Evolutionary conservation across 2,113 vertebrate species (phyloP), one percentile per base, ranked within the genome.

Genomic region (Heliornis fulica): DNA sequence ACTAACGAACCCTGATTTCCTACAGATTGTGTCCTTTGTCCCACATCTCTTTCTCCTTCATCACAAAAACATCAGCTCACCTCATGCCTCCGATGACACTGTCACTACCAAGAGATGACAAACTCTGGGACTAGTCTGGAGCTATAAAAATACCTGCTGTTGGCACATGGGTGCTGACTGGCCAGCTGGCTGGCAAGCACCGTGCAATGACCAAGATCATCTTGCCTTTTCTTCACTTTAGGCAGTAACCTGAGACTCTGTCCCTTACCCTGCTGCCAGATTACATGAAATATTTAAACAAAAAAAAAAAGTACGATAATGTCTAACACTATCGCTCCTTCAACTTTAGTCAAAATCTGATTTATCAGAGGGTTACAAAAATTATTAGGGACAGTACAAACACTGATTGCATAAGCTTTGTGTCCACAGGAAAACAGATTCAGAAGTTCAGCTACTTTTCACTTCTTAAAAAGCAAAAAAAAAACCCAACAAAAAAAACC

Each of bases 401-500:
- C 71, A 89, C 38, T 9, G 68, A 86, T 96, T 93, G 89, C 7
- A 6, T 83, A 95, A 97, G 46, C 65, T 88, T 92, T 90, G 71
- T 95, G 96, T 97, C 83, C 95, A 95, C 86, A 93, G 93, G 89
- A 95, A 95, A 92, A 91, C 5, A 50, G 36, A 90, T 83, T 95
- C 89, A 92, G 71, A 82, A 94, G 78, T 89, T 95, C 89, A 92
- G 50, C 77, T 79, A 45, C 15, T 80, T 92, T 94, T 79, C 46
- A 66, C 25, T 46, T 74, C 32, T 71, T 83, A 59, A 90, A 83
- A 87, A 82, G 6, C 9, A 63, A 48, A 26, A 63, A 38, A 65
- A 41, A 59, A 20, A 15, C 3, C 7, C 40, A 71, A 25, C n/a
- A 26, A 63, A 38, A 65, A 41, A 59, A 20, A 15, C 3, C 7